Percentiles rank a stretch among this genome's conserved stretches.
These are phyloP conservation scores for Cylloceria caligata DNA, from an alignment of 2,888 invertebrate genomes.

Conservation along the genomic window DNA sequence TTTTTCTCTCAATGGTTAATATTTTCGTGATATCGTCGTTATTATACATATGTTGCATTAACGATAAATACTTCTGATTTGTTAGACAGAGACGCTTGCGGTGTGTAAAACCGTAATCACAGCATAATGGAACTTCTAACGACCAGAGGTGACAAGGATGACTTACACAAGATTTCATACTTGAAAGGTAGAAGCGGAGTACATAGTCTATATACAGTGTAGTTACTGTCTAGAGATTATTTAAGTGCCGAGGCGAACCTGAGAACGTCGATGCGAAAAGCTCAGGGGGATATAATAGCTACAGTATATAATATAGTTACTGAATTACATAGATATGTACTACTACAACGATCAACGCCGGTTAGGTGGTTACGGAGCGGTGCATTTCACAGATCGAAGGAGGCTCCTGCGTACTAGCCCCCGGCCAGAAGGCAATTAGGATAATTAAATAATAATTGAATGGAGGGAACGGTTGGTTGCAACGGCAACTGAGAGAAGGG, in stretches of 20 bases:
- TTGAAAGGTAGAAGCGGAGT: constrained; percentile 15
- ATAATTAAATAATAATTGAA: constrained; percentile 84
- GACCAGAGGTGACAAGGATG: not conserved
- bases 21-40: constrained; percentile 55
- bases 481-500: constrained; percentile 72
- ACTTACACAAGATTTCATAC: not conserved
- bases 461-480: constrained; percentile 78
- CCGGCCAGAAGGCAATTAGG: constrained; percentile 78
- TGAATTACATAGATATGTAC: constrained; percentile 36
- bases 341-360: constrained; percentile 64
- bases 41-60: constrained; percentile 34
- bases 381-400: constrained; percentile 72
- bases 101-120: constrained; percentile 33
- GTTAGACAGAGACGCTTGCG: not conserved
- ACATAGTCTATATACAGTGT: not conserved
- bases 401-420: constrained; percentile 67
- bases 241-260: constrained; percentile 29
- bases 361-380: constrained; percentile 68
- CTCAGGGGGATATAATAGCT: constrained; percentile 39
- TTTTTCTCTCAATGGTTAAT: constrained; percentile 64
- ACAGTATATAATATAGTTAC: constrained; percentile 34
- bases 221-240: constrained; percentile 11
- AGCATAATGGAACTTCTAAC: constrained; percentile 23
- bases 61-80: not conserved
- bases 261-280: constrained; percentile 52